Base-by-base conservation (phyloP, 2,888 invertebrate genomes). In the Melitaea athalia region DNA sequence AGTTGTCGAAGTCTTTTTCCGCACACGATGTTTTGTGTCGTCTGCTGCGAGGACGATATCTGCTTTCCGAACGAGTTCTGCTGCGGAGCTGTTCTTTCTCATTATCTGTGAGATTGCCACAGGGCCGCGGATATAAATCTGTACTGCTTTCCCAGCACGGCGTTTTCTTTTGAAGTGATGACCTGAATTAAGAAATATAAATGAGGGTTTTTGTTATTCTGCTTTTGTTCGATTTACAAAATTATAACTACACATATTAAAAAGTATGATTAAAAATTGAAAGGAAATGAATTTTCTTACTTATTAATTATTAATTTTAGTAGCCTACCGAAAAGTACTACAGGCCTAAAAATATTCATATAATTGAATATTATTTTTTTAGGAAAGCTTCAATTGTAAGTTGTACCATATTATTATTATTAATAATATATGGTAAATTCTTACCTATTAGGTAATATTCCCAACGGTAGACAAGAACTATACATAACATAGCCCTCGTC, bases 101-200 rank as follows among this genome's bases (percentile, higher is more conserved):
- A 10, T 94, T 95, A 84, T 97, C 97, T 0, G 96, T 97, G 88
- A 96, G 94, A 83, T 97, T 97, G 15, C 96, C 96, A 72, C 96
- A 95, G 0, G 97, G 97, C 63, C 95, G 95, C 3, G 97, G 97
- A 82, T 96, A 97, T 67, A 97, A 94, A 83, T 97, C 96, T 0
- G 96, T 95, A 76, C 95, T 96, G 76, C 96, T 96, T 79, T 97
- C 97, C 96, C 97, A 97, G 79, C 96, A 96, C 0, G 95, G 96
- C 0, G 94, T 94, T 61, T 95, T 94, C 76, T 94, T 94, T 72
- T 94, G 92, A 5, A 87, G 76, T 6, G 93, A 91, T 69, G 93
- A 84, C 53, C 94, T 94, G 52, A 73, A 38, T 55, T 33, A 42
- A 57, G 17, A 31, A 64, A 57, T n/a, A 17, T n/a, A 52, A 38